These are phyloP conservation scores for Acronicta leporina DNA, from an alignment of 2,888 invertebrate genomes.

Conservation along the genomic window DNA sequence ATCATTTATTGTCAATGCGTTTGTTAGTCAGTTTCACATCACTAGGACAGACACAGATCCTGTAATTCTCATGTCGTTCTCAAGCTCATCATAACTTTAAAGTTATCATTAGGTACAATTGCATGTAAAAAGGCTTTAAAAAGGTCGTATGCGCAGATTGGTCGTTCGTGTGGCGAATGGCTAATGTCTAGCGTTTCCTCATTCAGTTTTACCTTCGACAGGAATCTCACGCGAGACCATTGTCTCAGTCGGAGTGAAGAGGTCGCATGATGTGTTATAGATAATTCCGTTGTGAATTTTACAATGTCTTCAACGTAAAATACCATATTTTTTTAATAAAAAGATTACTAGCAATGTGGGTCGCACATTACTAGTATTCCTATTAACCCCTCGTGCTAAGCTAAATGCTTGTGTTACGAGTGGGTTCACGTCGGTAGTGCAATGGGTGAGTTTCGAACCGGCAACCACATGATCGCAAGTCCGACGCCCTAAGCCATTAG, in stretches of 20 bases:
- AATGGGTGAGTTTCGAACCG: no score
- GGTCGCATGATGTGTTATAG: constrained; percentile 38
- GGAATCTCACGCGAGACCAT: constrained; percentile 38
- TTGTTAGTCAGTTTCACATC: no score
- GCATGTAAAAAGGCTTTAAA: constrained; percentile 22
- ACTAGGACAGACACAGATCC: not conserved
- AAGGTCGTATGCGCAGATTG: constrained; percentile 9
- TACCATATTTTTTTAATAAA: no score
- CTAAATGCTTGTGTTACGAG: no score
- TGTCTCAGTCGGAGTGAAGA: constrained; percentile 28
- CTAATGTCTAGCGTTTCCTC: constrained; percentile 38
- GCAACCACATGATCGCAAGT: no score
- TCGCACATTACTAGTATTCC: no score
- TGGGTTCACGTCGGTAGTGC: no score
- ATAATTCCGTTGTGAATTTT: constrained; percentile 16
- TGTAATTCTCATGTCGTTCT: not conserved
- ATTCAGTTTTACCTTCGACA: constrained; percentile 28
- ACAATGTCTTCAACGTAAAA: no score
- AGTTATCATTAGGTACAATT: constrained; percentile 18
- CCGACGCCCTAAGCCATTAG: no score
- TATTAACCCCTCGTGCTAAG: no score
- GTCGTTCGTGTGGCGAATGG: constrained; percentile 29
- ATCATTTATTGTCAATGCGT: no score
- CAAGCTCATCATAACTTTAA: constrained; percentile 37
- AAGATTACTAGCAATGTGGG: no score